Evolutionary conservation across 2,888 invertebrate species (phyloP), one percentile per base, ranked within the genome.

Genomic region (Andrena dorsata): DNA sequence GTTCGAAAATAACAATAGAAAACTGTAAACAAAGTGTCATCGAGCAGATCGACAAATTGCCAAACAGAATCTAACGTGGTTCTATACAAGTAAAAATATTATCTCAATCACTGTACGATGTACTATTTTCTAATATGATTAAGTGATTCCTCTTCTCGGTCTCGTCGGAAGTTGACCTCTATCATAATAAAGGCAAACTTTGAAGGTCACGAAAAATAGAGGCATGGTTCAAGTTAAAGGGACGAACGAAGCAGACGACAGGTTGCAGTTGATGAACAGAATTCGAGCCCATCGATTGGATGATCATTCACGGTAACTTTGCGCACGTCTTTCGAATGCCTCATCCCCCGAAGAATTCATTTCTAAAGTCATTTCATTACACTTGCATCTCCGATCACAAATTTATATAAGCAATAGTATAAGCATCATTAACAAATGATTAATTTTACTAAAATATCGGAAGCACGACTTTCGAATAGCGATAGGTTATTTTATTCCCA

Each of bases 121-220:
- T 49, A 35, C 35, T 74, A 32, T 56, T 70, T 76, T 23, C 26
- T 32, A 70, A 56, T 70, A 35, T 51, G 66, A 13, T 72, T 61
- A 30, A 47, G 49, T 60, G 56, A 70, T 41, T 41, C 41, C 41
- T 41, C 41, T 16, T 47, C n/a, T 65, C 41, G 41, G 23, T 56
- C 53, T 68, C 72, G 85, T 88, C 88, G 80, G 87, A 86, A 90
- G 89, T 88, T 90, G 92, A 92, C 92, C 92, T 92, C 92, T 92
- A 90, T 73, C 83, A 76, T 61, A 72, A 70, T 65, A 83, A 76
- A 80, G 87, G 81, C 87, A 81, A 83, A 73, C 63, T 86, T 83
- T 89, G 88, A 91, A 93, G 92, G 92, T 93, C 92, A 91, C 61
- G 64, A 82, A 85, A 26, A 87, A 76, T 56, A 53, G 35, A 73